Evolutionary conservation across 1,140 invertebrate species (phyloP).

Genomic region (Chrysoperla carnea): DNA sequence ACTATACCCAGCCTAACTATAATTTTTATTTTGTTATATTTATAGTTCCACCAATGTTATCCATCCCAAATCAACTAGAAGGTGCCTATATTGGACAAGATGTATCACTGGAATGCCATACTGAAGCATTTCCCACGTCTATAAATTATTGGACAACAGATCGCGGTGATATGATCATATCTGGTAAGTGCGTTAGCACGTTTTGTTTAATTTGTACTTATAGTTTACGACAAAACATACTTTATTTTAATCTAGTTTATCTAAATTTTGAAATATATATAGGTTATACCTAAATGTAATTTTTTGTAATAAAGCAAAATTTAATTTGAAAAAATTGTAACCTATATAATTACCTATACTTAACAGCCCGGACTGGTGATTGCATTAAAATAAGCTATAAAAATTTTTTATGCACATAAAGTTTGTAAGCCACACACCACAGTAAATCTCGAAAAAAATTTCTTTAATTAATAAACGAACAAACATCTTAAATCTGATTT

Average conservation of each 20-base stretch:
- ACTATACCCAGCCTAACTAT: too few relatives aligned
- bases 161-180: conserved; percentile 71
- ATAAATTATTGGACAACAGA: conserved; percentile 82
- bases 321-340: too few relatives aligned
- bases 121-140: conserved; percentile 73
- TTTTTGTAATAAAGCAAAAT: neutral
- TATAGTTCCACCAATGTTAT: conserved; percentile 73
- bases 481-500: too few relatives aligned
- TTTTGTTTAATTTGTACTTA: conserved; percentile 23
- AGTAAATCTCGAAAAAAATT: too few relatives aligned
- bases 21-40: too few relatives aligned
- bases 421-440: too few relatives aligned
- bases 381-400: too few relatives aligned
- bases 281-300: conserved; percentile 2
- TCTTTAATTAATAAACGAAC: too few relatives aligned
- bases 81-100: conserved; percentile 67
- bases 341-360: too few relatives aligned
- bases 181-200: too few relatives aligned
- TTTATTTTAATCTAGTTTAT: neutral
- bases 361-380: too few relatives aligned
- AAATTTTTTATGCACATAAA: too few relatives aligned
- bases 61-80: conserved; percentile 71
- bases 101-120: conserved; percentile 67
- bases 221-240: conserved; percentile 6
- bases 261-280: conserved; percentile 2